These are phyloP conservation scores for Ormyrus rosae DNA, from an alignment of 2,888 invertebrate genomes.

Conservation along the genomic window DNA sequence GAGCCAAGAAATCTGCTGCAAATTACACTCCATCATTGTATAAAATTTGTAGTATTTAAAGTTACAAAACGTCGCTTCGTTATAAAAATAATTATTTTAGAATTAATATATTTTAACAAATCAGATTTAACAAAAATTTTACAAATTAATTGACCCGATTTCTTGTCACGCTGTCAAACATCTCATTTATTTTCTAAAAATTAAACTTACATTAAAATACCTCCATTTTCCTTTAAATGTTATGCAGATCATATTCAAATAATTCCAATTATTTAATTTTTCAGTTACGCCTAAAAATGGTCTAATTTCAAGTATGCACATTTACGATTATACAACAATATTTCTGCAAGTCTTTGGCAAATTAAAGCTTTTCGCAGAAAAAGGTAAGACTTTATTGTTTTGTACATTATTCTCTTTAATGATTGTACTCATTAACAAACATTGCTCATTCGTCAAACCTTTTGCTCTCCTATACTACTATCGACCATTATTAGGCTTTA, in stretches of 20 bases:
- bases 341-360: constrained; percentile 58
- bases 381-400: constrained; percentile 50
- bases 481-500: constrained; percentile 18
- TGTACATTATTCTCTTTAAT: constrained; percentile 54
- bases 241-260: constrained; percentile 54
- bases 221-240: constrained; percentile 38
- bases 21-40: background rate
- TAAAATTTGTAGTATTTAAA: constrained; percentile 47
- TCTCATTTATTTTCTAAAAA: constrained; percentile 17
- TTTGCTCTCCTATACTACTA: constrained; percentile 32
- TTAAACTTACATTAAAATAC: constrained; percentile 50
- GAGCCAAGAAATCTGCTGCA: constrained; percentile 53
- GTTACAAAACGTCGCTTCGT: constrained; percentile 38
- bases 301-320: constrained; percentile 39
- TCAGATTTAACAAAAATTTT: constrained; percentile 33
- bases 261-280: constrained; percentile 46
- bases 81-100: constrained; percentile 55
- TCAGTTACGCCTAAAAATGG: constrained; percentile 12
- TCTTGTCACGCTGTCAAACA: constrained; percentile 49
- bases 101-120: constrained; percentile 48
- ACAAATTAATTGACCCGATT: constrained; percentile 44
- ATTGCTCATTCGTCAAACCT: constrained; percentile 39
- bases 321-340: constrained; percentile 47
- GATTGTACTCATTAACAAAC: constrained; percentile 38
- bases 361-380: constrained; percentile 58